Evolutionary conservation across 1,140 invertebrate genomes (phyloP).

Genomic region (Vanessa tameamea): DNA sequence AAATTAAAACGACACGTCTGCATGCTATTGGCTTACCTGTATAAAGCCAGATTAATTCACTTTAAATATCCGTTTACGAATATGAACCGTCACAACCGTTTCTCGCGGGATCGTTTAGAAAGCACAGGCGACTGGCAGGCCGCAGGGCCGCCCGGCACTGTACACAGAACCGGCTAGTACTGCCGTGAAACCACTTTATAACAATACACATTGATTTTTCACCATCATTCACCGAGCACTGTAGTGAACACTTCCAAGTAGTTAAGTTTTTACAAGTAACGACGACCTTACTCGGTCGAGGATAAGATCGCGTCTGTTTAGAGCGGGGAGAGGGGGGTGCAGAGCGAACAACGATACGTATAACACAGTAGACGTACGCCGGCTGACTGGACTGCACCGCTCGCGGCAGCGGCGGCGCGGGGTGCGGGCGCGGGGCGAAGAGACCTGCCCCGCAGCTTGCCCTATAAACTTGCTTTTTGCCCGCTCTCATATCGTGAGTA

Average conservation of each 20-base stretch:
- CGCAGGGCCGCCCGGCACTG: conserved; percentile 37
- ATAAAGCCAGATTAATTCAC: conserved; percentile 33
- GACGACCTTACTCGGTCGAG: conserved; percentile 34
- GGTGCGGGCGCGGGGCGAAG: conserved; percentile 30
- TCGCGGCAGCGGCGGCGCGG: conserved; percentile 35
- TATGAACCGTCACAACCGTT: conserved; percentile 33
- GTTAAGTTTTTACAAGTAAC: conserved; percentile 29
- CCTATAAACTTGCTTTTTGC: conserved; percentile 66
- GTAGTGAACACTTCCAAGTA: conserved; percentile 29
- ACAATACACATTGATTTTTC: conserved; percentile 37
- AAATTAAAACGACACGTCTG: background rate
- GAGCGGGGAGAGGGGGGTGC: conserved; percentile 38
- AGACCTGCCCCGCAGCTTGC: conserved; percentile 52
- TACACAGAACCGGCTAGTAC: conserved; percentile 37
- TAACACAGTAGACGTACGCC: conserved; percentile 27
- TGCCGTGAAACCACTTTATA: conserved; percentile 34
- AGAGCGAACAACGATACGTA: conserved; percentile 19
- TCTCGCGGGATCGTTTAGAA: conserved; percentile 49
- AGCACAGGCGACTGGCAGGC: conserved; percentile 42
- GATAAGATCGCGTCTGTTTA: conserved; percentile 42
- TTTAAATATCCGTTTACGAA: conserved; percentile 37
- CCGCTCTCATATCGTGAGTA: conserved; percentile 61
- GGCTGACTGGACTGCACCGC: conserved; percentile 55
- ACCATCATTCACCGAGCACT: conserved; percentile 33
- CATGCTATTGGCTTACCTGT: conserved; percentile 25